Conservation (phyloP, 2,888 invertebrate genomes). For the Rosalia funebris region DNA sequence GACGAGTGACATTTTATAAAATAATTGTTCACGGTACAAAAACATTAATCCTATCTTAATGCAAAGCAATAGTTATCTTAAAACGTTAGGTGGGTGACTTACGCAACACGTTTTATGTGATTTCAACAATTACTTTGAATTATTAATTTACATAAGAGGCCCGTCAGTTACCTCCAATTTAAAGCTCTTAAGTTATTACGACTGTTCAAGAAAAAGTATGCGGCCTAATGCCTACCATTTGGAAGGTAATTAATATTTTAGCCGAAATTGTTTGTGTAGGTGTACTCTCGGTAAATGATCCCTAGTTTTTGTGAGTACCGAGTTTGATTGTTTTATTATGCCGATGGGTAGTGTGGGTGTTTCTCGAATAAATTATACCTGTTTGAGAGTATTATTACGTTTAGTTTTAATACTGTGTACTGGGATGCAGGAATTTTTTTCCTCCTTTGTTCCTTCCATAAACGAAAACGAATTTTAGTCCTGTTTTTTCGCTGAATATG, state of each 20-base stretch:
- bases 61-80: background rate
- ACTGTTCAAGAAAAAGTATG: background rate
- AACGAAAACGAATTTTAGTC: background rate
- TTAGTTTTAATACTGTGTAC: constrained; percentile 13
- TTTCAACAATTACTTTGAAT: constrained; percentile 4
- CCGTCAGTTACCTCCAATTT: background rate
- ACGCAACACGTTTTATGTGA: constrained; percentile 13
- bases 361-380: constrained; percentile 30
- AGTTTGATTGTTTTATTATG: constrained; percentile 37
- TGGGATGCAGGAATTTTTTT: constrained; percentile 1
- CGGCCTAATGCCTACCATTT: constrained; percentile 14
- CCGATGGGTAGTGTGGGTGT: constrained; percentile 30
- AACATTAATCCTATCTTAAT: background rate
- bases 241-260: constrained; percentile 27
- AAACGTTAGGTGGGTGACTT: constrained; percentile 6
- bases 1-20: background rate
- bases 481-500: no score
- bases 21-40: background rate
- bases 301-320: constrained; percentile 31
- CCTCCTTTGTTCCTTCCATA: background rate
- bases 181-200: constrained; percentile 17
- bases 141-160: constrained; percentile 20
- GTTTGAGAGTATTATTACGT: constrained; percentile 22
- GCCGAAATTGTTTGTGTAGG: constrained; percentile 32
- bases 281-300: constrained; percentile 35